These are phyloP conservation scores for Microcebus lehilahytsara DNA, from an alignment of 2,113 vertebrate genomes.

Conservation along the genomic window DNA sequence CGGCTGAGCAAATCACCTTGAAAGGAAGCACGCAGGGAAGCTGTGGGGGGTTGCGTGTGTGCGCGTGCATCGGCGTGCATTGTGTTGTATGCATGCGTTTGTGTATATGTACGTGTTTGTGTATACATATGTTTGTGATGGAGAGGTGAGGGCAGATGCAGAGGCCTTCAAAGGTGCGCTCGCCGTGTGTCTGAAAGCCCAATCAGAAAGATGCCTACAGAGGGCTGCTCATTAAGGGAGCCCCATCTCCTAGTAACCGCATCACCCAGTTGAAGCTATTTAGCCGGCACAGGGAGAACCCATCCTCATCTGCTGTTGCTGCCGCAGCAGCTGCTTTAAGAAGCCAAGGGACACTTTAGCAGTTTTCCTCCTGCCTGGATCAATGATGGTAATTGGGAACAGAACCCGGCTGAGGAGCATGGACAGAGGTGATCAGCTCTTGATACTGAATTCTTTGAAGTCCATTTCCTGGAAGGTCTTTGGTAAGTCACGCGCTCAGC, in stretches of 20 bases:
- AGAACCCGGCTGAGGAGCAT: conserved; percentile 1
- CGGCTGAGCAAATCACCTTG: not conserved
- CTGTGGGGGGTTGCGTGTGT: not conserved
- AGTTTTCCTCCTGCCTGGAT: not conserved
- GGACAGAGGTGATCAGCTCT: not conserved
- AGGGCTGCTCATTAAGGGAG: not conserved
- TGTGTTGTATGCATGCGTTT: not conserved
- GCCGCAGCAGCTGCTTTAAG: not conserved
- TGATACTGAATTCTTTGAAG: not conserved
- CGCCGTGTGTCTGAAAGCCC: not conserved
- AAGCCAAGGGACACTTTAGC: conserved; percentile 14
- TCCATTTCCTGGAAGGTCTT: conserved; percentile 6
- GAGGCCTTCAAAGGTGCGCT: not conserved
- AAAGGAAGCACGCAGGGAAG: not conserved
- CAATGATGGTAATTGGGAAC: not conserved
- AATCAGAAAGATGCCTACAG: not conserved
- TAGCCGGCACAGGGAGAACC: not conserved
- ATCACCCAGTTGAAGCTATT: not conserved
- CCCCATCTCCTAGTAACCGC: not conserved
- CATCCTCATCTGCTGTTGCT: not conserved
- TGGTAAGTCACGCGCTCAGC: not conserved
- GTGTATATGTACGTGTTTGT: not conserved
- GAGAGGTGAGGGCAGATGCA: not conserved
- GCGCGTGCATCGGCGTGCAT: not conserved
- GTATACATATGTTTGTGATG: not conserved